Percentiles rank a stretch among this genome's conserved stretches.
These are phyloP conservation scores for Romanogobio albipinnatus DNA, from an alignment of 2,113 vertebrate genomes.

Conservation along the genomic window DNA sequence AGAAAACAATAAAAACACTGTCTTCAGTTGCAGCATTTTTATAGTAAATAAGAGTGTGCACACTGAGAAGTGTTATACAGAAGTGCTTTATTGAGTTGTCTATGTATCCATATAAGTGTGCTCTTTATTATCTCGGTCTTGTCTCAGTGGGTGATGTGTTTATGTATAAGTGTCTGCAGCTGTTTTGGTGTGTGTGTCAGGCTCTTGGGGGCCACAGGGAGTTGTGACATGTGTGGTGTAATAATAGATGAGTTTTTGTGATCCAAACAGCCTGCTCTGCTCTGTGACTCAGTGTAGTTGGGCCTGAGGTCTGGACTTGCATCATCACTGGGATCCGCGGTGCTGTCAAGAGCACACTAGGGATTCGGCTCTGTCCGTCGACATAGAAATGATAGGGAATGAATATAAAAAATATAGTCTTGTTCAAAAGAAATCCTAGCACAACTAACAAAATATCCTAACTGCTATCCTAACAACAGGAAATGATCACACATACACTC, in stretches of 20 bases:
- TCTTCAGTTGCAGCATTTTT: constrained; percentile 5
- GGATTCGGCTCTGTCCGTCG: constrained; percentile 26
- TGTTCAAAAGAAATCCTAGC: constrained; percentile 8
- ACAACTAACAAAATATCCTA: neutral
- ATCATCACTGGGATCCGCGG: constrained; percentile 51
- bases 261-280: constrained; percentile 61
- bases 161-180: constrained; percentile 67
- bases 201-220: constrained; percentile 63
- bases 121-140: constrained; percentile 52
- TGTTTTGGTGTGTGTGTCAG: constrained; percentile 64
- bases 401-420: too few species aligned
- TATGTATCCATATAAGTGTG: constrained; percentile 1
- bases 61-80: constrained; percentile 25
- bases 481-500: neutral
- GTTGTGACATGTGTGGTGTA: constrained; percentile 64
- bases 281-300: constrained; percentile 67
- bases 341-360: constrained; percentile 32
- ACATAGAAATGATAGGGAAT: too few species aligned
- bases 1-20: neutral
- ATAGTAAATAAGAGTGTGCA: constrained; percentile 37
- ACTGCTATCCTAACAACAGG: too few species aligned
- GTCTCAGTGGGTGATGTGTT: constrained; percentile 67
- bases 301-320: constrained; percentile 60
- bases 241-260: constrained; percentile 68
- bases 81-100: constrained; percentile 27